Evolutionary conservation across 1,140 invertebrate genomes (phyloP), one percentile per base, ranked within the genome.

Genomic region (Drosophila orena): DNA sequence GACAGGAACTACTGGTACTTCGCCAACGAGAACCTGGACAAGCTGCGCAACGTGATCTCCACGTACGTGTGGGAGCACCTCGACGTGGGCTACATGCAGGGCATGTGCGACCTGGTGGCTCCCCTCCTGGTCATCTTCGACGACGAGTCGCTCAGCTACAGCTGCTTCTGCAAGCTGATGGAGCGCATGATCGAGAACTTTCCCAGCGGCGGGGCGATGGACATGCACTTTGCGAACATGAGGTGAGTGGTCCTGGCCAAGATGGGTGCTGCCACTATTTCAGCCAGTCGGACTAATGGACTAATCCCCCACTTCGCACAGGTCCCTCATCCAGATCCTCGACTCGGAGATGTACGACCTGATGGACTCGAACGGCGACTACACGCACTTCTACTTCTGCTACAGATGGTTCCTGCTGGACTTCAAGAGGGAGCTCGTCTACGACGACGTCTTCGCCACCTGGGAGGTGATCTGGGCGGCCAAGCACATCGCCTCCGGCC

Each of bases 381-480:
- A 98, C 93, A 98, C 97, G 14, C 97, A 99, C 92, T 98, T 99
- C 93, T 99, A 98, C 93, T 99, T 99, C 93, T 98, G 97, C 91
- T 99, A 99, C 92, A 95, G 98, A 54, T 99, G 98, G 98, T 95
- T 95, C 92, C 90, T 95, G 55, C 93, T 95, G n/a, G 95, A 95
- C 89, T 95, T 95, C 83, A 95, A 95, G 83, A 81, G 95, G 93
- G 98, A 99, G 93, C 93, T 99, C 62, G 93, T 97, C 8, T 98
- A 99, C 91, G 96, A 98, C 76, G 97, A 98, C 90, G 96, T 98
- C 52, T 98, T 98, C 91, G 93, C 94, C n/a, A 96, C 97, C 1
- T 99, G 98, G 98, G 98, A 99, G 93, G 94, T 96, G 37, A 98
- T 99, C 76, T 99, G 98, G 98, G 96, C 97, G n/a, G 97, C 98